Base-by-base conservation (phyloP, 2,888 invertebrate species). In the Acronicta aceris region DNA sequence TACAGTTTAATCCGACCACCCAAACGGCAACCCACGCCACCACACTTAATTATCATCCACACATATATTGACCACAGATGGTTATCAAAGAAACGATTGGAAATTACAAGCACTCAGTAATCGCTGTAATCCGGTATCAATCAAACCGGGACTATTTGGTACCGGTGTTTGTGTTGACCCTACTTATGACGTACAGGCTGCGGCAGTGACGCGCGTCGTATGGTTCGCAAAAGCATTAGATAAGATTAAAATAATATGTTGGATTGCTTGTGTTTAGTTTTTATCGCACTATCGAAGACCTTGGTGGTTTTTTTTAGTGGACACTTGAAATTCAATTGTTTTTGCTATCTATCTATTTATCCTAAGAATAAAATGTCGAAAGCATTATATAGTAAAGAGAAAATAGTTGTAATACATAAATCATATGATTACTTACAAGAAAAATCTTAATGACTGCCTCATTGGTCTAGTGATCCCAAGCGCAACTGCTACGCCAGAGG, bases 121-220 rank as follows among this genome's bases (percentile, higher is more conserved):
- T 89, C 89, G 80, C 65, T 75, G 65, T 91, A 90, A 90, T 87
- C 85, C 81, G 71, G 72, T 79, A 83, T 85, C 86, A 83, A 89
- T 88, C 84, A 77, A 64, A 78, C 73, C 70, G 81, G 71, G 77
- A 77, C 79, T 76, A 78, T 81, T 76, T 73, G 74, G 73, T 77
- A 71, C 76, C 75, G 79, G 69, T 82, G 80, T 79, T 80, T 74
- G 79, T 86, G 86, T 79, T 85, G 86, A 86, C 87, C 85, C 75
- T 87, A 86, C 85, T 82, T 85, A 82, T 72, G 70, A 77, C 71
- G 69, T 63, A 38, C 7, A 12, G 33, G 17, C 45, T 45, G 45
- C 33, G 59, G 56, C 60, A 64, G 53, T 62, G 53, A 48, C 51
- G 60, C 65, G 63, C 65, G 30, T 51, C 36, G 84, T 84, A 89